These are phyloP conservation scores for Pica pica DNA, from an alignment of 2,113 vertebrate genomes.

Conservation along the genomic window DNA sequence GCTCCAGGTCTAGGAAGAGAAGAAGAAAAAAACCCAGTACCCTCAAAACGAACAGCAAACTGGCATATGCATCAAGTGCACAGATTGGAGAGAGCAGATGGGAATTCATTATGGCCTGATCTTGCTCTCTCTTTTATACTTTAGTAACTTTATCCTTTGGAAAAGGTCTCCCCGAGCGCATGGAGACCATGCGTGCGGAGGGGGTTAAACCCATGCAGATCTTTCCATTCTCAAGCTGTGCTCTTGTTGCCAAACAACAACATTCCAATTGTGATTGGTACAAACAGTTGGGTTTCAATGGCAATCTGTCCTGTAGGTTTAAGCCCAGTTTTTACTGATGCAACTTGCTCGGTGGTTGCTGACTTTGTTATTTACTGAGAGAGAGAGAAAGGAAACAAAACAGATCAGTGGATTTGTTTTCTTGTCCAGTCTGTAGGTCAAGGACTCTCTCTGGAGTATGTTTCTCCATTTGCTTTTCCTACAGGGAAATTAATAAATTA, in stretches of 20 bases:
- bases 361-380: background rate
- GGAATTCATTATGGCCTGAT: constrained; percentile 50
- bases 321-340: constrained; percentile 22
- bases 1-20: constrained; percentile 36
- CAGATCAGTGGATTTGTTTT: background rate
- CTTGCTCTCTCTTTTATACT: constrained; percentile 37
- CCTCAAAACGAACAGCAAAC: constrained; percentile 55
- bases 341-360: background rate
- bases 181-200: background rate
- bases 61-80: constrained; percentile 5
- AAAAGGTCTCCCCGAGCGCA: constrained; percentile 18
- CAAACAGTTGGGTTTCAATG: constrained; percentile 54
- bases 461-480: background rate
- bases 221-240: constrained; percentile 25
- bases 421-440: background rate
- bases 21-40: background rate
- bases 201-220: constrained; percentile 36
- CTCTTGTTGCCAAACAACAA: constrained; percentile 59
- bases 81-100: constrained; percentile 62
- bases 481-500: background rate
- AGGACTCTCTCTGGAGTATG: background rate
- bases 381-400: constrained; percentile 9
- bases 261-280: constrained; percentile 59
- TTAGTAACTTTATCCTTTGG: constrained; percentile 32
- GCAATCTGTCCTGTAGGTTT: constrained; percentile 34